Conservation (phyloP, 2,797 vertebrate species). For the Pyrocephalus nanus region DNA sequence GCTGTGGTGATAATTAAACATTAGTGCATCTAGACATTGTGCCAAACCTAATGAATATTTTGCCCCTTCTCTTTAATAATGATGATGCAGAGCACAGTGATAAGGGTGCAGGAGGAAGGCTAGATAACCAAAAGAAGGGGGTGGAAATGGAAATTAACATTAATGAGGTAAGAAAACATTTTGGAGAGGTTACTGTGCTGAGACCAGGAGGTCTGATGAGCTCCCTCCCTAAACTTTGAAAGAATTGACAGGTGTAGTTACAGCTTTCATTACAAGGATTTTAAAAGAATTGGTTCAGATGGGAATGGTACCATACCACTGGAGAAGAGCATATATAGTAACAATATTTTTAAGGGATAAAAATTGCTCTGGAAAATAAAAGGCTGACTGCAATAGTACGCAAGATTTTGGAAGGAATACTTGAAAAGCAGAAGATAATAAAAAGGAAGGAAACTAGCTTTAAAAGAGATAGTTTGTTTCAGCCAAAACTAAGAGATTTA, state of each 20-base stretch:
- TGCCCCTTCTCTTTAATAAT: neutral
- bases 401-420: neutral
- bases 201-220: neutral
- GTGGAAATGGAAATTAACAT: neutral
- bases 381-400: neutral
- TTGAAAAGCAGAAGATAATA: neutral
- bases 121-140: neutral
- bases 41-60: constrained; percentile 8
- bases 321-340: neutral
- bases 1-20: neutral
- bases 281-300: neutral
- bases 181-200: neutral
- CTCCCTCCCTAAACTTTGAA: neutral
- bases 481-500: neutral
- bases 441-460: neutral
- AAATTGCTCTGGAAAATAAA: neutral
- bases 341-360: neutral
- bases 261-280: neutral
- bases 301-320: neutral
- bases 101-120: neutral
- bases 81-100: neutral
- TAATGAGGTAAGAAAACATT: neutral
- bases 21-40: neutral
- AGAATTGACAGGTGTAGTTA: neutral
- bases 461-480: neutral